phyloP scores from a whole-genome alignment of 2,797 vertebrate genomes.

The Dromococcyx pavoninus region DNA sequence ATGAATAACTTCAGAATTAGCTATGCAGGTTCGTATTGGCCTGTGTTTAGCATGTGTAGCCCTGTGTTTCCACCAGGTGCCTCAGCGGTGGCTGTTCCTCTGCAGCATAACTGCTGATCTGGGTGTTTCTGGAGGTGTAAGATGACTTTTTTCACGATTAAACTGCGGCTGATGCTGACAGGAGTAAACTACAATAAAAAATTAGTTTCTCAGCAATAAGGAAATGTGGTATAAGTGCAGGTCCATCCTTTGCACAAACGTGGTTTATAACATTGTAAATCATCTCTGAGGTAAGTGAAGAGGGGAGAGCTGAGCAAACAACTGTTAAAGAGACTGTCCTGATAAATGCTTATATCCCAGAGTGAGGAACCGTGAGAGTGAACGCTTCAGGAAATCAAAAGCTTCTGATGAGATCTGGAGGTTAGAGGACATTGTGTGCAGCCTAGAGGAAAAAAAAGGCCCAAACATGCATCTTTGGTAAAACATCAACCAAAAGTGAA shows the following conservation, averaged over 20 bases:
- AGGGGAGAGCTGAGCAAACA: not conserved
- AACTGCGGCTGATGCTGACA: not conserved
- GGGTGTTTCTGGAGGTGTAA: not conserved
- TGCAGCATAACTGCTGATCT: not conserved
- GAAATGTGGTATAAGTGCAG: not conserved
- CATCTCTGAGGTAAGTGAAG: not conserved
- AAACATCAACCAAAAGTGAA: not conserved
- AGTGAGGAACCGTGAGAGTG: not conserved
- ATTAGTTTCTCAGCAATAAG: not conserved
- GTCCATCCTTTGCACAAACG: not conserved
- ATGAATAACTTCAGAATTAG: not conserved
- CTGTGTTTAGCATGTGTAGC: not conserved
- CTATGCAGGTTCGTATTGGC: not conserved
- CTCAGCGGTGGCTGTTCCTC: not conserved
- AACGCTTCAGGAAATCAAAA: not conserved
- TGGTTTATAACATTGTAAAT: not conserved
- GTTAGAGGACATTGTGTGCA: not conserved
- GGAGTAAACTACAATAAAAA: not conserved
- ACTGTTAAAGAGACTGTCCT: not conserved
- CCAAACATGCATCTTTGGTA: not conserved
- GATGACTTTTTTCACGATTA: not conserved
- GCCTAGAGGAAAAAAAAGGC: rapidly evolving
- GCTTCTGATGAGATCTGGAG: not conserved
- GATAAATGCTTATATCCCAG: not conserved
- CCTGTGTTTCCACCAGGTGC: not conserved